Conservation (phyloP, 2,888 invertebrate species). For the Morpho deidamia region DNA sequence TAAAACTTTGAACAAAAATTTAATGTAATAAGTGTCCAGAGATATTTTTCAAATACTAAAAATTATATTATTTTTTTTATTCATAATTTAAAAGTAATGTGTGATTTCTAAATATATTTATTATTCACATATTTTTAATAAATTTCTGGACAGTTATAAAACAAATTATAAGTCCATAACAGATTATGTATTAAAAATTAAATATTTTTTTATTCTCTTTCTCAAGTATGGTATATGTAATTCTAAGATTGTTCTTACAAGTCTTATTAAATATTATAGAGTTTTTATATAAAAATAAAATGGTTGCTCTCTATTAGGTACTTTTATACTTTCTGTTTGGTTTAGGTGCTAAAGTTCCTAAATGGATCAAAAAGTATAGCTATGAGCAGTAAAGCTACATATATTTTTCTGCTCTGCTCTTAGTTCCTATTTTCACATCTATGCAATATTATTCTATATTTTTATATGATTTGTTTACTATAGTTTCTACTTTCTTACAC, state of each 20-base stretch:
- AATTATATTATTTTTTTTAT: constrained; percentile 12
- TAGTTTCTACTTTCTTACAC: constrained; percentile 8
- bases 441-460: constrained; percentile 12
- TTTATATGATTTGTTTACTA: constrained; percentile 11
- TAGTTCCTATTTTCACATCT: constrained; percentile 19
- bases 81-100: constrained; percentile 9
- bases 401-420: constrained; percentile 13
- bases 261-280: constrained; percentile 1
- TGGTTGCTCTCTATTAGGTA: constrained; percentile 12
- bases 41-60: constrained; percentile 18
- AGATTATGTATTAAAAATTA: constrained; percentile 15
- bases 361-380: constrained; percentile 7
- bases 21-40: constrained; percentile 18
- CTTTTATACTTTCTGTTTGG: constrained; percentile 1
- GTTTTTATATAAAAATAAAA: constrained; percentile 3
- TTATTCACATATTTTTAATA: neutral
- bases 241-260: constrained; percentile 7
- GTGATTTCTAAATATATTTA: constrained; percentile 9
- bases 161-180: constrained; percentile 2
- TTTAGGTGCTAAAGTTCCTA: constrained; percentile 10
- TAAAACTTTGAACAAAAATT: constrained; percentile 16
- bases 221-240: constrained; percentile 11
- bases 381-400: neutral
- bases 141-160: constrained; percentile 14
- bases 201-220: constrained; percentile 19